phyloP scores from a whole-genome alignment of 1,140 invertebrate genomes.

The Gonatopus flavifemur region DNA sequence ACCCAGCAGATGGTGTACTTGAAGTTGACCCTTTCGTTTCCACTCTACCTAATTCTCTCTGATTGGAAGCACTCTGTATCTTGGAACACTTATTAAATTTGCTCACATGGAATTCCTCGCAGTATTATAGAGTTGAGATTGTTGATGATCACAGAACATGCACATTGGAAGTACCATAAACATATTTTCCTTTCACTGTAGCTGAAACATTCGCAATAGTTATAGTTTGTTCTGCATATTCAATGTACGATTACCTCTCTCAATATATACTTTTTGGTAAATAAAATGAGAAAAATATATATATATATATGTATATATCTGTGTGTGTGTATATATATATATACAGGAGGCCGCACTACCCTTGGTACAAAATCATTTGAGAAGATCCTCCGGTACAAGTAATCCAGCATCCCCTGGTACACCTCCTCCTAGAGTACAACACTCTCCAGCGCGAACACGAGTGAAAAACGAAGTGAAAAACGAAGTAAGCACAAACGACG shows the following conservation, averaged over 20 bases:
- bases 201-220: neutral
- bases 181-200: too few species aligned
- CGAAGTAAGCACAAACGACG: constrained; percentile 58
- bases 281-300: neutral
- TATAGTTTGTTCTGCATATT: neutral
- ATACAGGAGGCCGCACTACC: constrained; percentile 75
- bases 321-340: too few species aligned
- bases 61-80: too few species aligned
- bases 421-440: constrained; percentile 49
- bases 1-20: too few species aligned
- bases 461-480: constrained; percentile 32
- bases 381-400: constrained; percentile 64
- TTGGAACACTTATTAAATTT: too few species aligned
- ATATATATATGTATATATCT: constrained; percentile 7
- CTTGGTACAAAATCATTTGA: constrained; percentile 81
- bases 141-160: too few species aligned
- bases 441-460: constrained; percentile 48
- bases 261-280: constrained; percentile 8
- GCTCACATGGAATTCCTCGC: too few species aligned
- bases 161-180: too few species aligned
- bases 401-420: constrained; percentile 59
- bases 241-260: neutral
- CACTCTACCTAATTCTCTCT: too few species aligned
- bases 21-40: too few species aligned
- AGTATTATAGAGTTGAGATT: too few species aligned